phyloP scores from a whole-genome alignment of 2,888 invertebrate genomes.

The Cerceris ruficornis region DNA sequence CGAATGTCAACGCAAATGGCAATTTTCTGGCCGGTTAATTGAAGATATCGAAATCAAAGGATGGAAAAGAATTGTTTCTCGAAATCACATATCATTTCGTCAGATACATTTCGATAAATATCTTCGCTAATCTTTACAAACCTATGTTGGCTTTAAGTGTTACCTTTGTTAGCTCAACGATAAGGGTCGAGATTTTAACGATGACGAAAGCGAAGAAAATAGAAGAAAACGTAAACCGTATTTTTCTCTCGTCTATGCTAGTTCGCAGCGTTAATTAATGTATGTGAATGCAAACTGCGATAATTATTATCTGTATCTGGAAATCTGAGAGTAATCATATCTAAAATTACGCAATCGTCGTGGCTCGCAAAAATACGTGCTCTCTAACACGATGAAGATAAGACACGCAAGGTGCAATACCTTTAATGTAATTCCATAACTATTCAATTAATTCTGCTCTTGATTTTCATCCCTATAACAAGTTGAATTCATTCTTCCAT shows the following conservation, averaged over 20 bases:
- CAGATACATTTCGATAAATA: neutral
- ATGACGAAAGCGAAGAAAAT: neutral
- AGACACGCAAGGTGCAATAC: too few relatives aligned
- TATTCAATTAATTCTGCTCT: too few relatives aligned
- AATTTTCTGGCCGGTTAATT: too few relatives aligned
- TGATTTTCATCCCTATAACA: too few relatives aligned
- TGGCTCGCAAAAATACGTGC: too few relatives aligned
- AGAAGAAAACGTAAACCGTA: neutral
- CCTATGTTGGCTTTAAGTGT: conserved; percentile 5
- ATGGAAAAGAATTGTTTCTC: neutral
- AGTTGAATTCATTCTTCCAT: too few relatives aligned
- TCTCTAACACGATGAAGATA: too few relatives aligned
- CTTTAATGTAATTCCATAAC: neutral
- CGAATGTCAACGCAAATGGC: too few relatives aligned
- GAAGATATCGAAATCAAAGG: too few relatives aligned
- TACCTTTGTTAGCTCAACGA: conserved; percentile 22
- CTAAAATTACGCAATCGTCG: neutral
- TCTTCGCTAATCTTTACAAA: conserved; percentile 7
- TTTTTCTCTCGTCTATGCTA: neutral
- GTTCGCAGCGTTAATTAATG: neutral
- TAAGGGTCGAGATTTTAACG: conserved; percentile 8
- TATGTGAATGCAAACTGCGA: conserved; percentile 14
- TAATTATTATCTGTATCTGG: neutral
- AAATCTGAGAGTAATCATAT: neutral
- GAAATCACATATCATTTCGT: neutral